A percentile compares a stretch with the other conserved stretches of the same genome.
Evolutionary conservation across 2,113 vertebrate species (phyloP).

Genomic region (Eurypyga helias): DNA sequence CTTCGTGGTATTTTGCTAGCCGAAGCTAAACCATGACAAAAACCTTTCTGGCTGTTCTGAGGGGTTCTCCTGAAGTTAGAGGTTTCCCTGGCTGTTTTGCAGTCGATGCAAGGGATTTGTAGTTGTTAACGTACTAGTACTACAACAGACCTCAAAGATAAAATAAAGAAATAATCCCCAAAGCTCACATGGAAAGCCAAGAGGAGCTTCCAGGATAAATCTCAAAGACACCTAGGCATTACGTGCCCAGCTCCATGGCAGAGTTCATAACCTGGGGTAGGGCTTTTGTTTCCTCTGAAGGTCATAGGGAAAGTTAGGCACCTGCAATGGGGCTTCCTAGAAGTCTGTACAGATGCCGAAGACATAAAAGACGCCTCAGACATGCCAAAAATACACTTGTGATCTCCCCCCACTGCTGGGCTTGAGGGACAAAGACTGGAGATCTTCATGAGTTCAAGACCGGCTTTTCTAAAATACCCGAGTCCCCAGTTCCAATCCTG

Average conservation of each 20-base stretch:
- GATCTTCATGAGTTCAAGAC: neutral
- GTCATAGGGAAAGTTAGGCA: neutral
- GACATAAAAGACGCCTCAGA: neutral
- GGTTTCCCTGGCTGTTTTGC: neutral
- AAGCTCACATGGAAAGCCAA: neutral
- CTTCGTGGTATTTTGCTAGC: no score
- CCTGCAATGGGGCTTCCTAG: neutral
- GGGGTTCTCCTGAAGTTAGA: neutral
- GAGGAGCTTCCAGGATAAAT: neutral
- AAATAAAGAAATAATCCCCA: neutral
- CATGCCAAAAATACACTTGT: neutral
- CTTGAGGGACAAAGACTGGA: neutral
- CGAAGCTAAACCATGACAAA: no score
- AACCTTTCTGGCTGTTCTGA: neutral
- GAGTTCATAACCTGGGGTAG: neutral
- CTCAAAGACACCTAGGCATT: no score
- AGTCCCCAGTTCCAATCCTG: neutral
- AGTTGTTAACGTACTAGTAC: neutral
- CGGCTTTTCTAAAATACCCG: neutral
- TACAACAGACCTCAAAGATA: accelerated
- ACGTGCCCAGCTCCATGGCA: neutral
- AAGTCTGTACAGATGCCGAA: neutral
- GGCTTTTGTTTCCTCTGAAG: accelerated
- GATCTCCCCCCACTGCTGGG: neutral
- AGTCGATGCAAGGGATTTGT: neutral